phyloP scores from a whole-genome alignment of 2,797 vertebrate genomes.

The Staurois parvus region DNA sequence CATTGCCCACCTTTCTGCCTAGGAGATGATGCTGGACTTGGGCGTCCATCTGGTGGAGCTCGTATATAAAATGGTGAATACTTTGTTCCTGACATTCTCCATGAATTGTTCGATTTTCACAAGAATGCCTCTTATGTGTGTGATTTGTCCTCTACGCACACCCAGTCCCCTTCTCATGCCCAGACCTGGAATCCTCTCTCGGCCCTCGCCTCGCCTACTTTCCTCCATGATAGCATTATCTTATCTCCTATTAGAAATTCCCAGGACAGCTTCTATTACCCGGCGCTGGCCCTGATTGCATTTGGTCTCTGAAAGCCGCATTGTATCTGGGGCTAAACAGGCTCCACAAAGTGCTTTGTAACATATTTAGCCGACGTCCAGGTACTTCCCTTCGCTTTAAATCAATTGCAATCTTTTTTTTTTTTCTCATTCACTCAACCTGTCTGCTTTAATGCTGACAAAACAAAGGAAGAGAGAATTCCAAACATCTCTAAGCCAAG shows the following conservation, averaged over 20 bases:
- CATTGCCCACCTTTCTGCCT: too few relatives aligned
- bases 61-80: too few relatives aligned
- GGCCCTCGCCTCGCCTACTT: not conserved
- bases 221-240: conserved; percentile 59
- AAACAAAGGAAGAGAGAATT: conserved; percentile 68
- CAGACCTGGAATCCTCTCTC: conserved; percentile 32
- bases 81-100: too few relatives aligned
- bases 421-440: conserved; percentile 44
- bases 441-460: conserved; percentile 66
- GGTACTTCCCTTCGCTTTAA: conserved; percentile 61
- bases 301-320: conserved; percentile 61
- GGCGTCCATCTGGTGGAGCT: too few relatives aligned
- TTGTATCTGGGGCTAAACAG: conserved; percentile 45
- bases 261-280: conserved; percentile 58
- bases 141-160: not conserved
- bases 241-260: conserved; percentile 61
- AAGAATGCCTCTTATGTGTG: too few relatives aligned
- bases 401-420: conserved; percentile 62
- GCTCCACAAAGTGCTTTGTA: conserved; percentile 18
- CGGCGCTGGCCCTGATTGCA: conserved; percentile 57
- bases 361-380: not conserved
- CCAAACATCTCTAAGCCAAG: conserved; percentile 70
- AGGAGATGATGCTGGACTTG: too few relatives aligned
- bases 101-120: too few relatives aligned
- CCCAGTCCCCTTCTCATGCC: conserved; percentile 15